phyloP scores from a whole-genome alignment of 1,140 invertebrate genomes.

The Rhynchophorus ferrugineus region DNA sequence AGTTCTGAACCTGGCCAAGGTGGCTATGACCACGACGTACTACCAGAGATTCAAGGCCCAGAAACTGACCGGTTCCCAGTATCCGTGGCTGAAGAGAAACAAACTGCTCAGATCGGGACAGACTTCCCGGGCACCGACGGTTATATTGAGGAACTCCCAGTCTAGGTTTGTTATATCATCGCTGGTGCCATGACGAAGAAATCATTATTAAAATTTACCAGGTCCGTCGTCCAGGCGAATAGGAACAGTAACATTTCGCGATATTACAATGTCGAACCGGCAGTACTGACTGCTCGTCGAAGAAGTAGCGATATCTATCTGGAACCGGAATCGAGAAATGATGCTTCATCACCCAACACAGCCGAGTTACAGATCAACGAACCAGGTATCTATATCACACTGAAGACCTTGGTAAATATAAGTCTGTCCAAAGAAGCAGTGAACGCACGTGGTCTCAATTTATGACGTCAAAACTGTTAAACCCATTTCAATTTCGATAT shows the following conservation, averaged over 20 bases:
- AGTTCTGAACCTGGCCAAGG: conserved; percentile 54
- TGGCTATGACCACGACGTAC: conserved; percentile 57
- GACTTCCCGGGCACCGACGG: neutral
- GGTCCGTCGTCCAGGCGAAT: conserved; percentile 5
- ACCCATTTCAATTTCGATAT: too few relatives aligned
- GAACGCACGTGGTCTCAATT: too few relatives aligned
- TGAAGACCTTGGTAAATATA: too few relatives aligned
- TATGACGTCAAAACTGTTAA: too few relatives aligned
- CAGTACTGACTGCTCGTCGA: conserved; percentile 18
- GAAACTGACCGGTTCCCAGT: conserved; percentile 58
- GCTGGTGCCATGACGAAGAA: too few relatives aligned
- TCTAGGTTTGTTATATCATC: neutral
- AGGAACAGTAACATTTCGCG: conserved; percentile 2
- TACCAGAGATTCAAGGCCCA: conserved; percentile 71
- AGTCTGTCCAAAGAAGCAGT: too few relatives aligned
- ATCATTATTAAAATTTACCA: too few relatives aligned
- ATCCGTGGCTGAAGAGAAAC: conserved; percentile 51
- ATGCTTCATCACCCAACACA: conserved; percentile 12
- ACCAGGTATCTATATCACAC: too few relatives aligned
- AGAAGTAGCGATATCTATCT: conserved; percentile 34
- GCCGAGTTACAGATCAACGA: too few relatives aligned
- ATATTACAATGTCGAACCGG: conserved; percentile 8
- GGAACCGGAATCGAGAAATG: conserved; percentile 20
- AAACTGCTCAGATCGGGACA: neutral
- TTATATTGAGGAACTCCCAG: neutral